phyloP scores from a whole-genome alignment of 2,797 vertebrate genomes.

The Anniella stebbinsi region DNA sequence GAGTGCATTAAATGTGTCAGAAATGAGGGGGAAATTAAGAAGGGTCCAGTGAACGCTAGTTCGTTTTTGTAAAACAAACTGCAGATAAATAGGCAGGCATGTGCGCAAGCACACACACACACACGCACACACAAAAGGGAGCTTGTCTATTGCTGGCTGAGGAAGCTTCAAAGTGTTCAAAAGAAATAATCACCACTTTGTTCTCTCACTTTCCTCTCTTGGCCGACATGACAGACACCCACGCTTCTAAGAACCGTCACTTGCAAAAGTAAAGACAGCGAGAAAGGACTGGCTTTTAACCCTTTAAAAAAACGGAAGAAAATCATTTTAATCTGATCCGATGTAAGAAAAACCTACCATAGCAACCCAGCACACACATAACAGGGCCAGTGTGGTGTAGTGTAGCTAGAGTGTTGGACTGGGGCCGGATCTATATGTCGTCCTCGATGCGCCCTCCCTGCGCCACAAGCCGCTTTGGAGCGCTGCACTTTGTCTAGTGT shows the following conservation, averaged over 20 bases:
- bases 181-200: slow-evolving; percentile 64
- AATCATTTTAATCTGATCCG: slow-evolving; percentile 45
- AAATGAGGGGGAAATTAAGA: slow-evolving; percentile 49
- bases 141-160: slow-evolving; percentile 16
- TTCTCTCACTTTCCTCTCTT: slow-evolving; percentile 48
- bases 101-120: neutral
- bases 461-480: too few species aligned
- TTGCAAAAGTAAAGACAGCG: slow-evolving; percentile 30
- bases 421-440: too few species aligned
- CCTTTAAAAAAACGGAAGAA: slow-evolving; percentile 37
- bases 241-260: slow-evolving; percentile 43
- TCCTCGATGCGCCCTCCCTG: too few species aligned
- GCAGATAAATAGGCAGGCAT: slow-evolving; percentile 45
- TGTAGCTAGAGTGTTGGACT: too few species aligned
- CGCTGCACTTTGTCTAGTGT: too few species aligned
- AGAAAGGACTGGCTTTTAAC: slow-evolving; percentile 45
- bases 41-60: slow-evolving; percentile 17
- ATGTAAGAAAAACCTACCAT: slow-evolving; percentile 47
- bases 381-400: too few species aligned
- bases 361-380: slow-evolving; percentile 9
- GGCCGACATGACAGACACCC: slow-evolving; percentile 51
- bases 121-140: slow-evolving; percentile 37
- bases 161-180: slow-evolving; percentile 60
- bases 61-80: slow-evolving; percentile 57
- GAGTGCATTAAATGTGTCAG: slow-evolving; percentile 23